Evolutionary conservation across 2,888 invertebrate species (phyloP), one percentile per base, ranked within the genome.

Genomic region (Julus scanicus): DNA sequence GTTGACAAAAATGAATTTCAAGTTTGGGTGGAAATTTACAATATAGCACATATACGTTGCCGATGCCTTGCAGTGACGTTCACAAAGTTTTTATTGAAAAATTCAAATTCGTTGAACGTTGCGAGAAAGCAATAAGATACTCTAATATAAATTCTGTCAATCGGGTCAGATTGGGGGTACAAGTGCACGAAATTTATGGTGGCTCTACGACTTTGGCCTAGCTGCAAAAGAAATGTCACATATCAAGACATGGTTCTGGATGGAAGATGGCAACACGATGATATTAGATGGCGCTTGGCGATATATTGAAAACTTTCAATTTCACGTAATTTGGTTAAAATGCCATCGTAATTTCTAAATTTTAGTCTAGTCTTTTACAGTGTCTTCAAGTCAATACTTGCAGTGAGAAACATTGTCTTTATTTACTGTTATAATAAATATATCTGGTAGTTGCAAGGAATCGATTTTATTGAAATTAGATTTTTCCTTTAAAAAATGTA

Each of bases 41-140:
- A 80, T 80, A 80, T 37, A 29, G 37, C 71, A 29, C 71, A 29
- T 71, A 13, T 29, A 29, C 2, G 29, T 71, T 9, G 29, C 71
- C 37, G 71, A 39, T 80, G 80, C 80, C 80, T 80, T 5, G 29
- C 80, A 80, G 80, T 80, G 80, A 80, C 80, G 80, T 80, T 80
- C 80, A 13, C 80, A 80, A 80, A 80, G 80, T 80, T 80, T 71
- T 80, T 80, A 80, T 80, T 80, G 80, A 80, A 80, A 80, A 80
- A 80, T 80, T 80, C 80, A 80, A 37, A 80, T 80, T 80, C 80
- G 80, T 29, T 15, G 80, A 80, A 80, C 11, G 80, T 37, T 37
- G 80, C 80, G 80, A 80, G 80, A 80, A 80, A 80, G 80, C 80
- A 80, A 80, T 80, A 80, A 80, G 80, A 29, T 80, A 80, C 80